Evolutionary conservation across 2,113 vertebrate species (phyloP), one percentile per base, ranked within the genome.

Genomic region (Connochaetes taurinus): DNA sequence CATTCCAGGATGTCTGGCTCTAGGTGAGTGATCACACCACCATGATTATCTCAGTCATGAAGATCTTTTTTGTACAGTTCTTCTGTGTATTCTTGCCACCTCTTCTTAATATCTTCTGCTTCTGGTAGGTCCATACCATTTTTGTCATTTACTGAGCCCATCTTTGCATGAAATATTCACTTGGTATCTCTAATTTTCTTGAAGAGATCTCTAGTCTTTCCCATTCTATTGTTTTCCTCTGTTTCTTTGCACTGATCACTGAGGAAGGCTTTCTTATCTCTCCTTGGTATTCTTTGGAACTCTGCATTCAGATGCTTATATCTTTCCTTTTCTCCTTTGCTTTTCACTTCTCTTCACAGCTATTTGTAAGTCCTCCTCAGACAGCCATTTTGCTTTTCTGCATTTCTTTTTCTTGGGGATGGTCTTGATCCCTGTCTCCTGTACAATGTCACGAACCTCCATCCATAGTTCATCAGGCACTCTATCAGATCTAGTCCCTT

Each of bases 31-130:
- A 67, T 67, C 33, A 67, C 62, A 67, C 33, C 33, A n/a, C 17
- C 0, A 0, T 67, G 62, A 9, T 67, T n/a, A 67, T 67, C 62
- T n/a, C 3, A 8, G 33, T 67, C 0, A 0, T 67, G 62, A 67
- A n/a, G 33, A n/a, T n/a, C 16, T n/a, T 67, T 67, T 67, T 9
- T 67, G 60, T 62, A n/a, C 2, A 67, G 62, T 19, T 67, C 62
- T 64, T 33, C 33, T 67, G 33, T 67, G 62, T 67, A 67, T 67
- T 67, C 16, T n/a, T 67, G 62, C 62, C 62, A n/a, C 7, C 16
- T n/a, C 7, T n/a, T 67, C 62, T 67, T 64, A 64, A n/a, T n/a
- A 64, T 64, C 62, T 64, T 64, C 62, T 64, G 62, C 15, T 64
- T 64, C 62, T n/a, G 62, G 7, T 17, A 64, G 62, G 31, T n/a